These are phyloP conservation scores for Gandaritis pyraliata DNA, from an alignment of 2,888 invertebrate genomes.

Conservation along the genomic window DNA sequence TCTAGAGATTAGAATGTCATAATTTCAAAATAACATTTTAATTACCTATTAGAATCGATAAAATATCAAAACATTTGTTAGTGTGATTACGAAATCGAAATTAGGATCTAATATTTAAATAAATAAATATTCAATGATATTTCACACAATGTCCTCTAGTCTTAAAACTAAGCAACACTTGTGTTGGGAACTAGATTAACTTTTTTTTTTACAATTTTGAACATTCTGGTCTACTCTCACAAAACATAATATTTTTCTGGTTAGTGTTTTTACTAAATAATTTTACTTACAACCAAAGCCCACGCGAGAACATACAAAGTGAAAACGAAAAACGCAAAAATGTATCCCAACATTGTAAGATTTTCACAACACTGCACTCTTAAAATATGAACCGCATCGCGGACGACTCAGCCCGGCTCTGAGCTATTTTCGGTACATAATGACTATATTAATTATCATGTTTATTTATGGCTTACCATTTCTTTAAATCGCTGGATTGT, in stretches of 20 bases:
- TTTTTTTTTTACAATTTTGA: too few relatives aligned
- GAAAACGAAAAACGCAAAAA: conserved; percentile 47
- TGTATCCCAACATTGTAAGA: conserved; percentile 39
- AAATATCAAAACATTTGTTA: too few relatives aligned
- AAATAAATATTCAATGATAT: too few relatives aligned
- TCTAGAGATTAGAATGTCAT: not conserved
- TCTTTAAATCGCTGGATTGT: conserved; percentile 60
- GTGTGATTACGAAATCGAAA: too few relatives aligned
- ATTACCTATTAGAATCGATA: too few relatives aligned
- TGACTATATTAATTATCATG: conserved; percentile 48
- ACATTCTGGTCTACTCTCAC: not conserved
- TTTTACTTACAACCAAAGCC: conserved; percentile 48
- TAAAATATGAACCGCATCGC: conserved; percentile 28
- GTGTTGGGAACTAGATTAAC: too few relatives aligned
- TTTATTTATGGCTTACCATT: conserved; percentile 71
- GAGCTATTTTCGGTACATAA: conserved; percentile 30
- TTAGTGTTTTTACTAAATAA: not conserved
- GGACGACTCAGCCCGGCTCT: conserved; percentile 22
- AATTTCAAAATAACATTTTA: not conserved
- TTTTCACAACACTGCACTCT: conserved; percentile 35
- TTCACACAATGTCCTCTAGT: too few relatives aligned
- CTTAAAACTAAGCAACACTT: too few relatives aligned
- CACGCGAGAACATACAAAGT: conserved; percentile 55
- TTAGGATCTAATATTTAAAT: too few relatives aligned
- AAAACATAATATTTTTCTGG: not conserved